Evolutionary conservation across 2,888 invertebrate genomes (phyloP).

Genomic region (Adelognathus sp.): DNA sequence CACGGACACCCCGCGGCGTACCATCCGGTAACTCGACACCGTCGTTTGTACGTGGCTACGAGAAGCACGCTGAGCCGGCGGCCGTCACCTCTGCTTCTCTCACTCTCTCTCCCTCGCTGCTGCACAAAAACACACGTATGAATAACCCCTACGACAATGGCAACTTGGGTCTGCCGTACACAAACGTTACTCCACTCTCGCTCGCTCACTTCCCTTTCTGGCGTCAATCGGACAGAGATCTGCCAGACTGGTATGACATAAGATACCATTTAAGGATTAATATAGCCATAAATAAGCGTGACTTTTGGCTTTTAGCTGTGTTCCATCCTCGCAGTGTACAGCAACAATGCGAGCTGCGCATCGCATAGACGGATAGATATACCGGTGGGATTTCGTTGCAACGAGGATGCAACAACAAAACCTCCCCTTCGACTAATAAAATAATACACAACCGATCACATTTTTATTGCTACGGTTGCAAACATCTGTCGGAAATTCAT

Average conservation of each 20-base stretch:
- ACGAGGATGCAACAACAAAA: conserved; percentile 43
- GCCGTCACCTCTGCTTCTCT: conserved; percentile 60
- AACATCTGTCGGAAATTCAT: conserved; percentile 51
- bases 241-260: conserved; percentile 77
- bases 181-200: conserved; percentile 66
- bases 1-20: conserved; percentile 80
- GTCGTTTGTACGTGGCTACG: conserved; percentile 78
- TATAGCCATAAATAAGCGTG: conserved; percentile 80
- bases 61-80: conserved; percentile 61
- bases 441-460: conserved; percentile 56
- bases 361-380: conserved; percentile 12
- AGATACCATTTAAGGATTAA: conserved; percentile 81
- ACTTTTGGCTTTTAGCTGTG: conserved; percentile 65
- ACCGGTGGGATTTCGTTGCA: conserved; percentile 33
- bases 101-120: conserved; percentile 13
- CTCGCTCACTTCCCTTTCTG: conserved; percentile 49
- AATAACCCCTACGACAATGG: conserved; percentile 78
- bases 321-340: conserved; percentile 16
- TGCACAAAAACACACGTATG: conserved; percentile 80
- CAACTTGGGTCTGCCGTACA: conserved; percentile 71
- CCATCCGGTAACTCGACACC: conserved; percentile 82
- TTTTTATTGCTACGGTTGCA: conserved; percentile 22
- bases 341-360: conserved; percentile 61
- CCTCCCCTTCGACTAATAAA: conserved; percentile 49
- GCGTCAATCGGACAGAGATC: conserved; percentile 75